phyloP scores from a whole-genome alignment of 1,140 invertebrate genomes.

The Hypothenemus hampei region DNA sequence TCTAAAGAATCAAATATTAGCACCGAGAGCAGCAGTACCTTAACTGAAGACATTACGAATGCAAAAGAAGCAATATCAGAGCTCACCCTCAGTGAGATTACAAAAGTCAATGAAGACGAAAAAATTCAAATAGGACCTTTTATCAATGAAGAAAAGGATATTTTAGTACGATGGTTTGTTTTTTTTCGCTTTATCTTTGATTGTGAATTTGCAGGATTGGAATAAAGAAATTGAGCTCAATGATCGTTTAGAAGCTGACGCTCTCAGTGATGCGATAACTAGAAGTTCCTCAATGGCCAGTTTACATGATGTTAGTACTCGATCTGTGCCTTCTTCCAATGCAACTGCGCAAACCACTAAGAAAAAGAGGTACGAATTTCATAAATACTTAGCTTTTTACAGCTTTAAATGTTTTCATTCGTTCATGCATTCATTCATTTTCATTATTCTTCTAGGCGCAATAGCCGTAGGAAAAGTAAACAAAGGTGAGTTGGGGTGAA shows the following conservation, averaged over 20 bases:
- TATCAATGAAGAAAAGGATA: background rate
- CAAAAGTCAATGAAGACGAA: background rate
- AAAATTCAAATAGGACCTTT: background rate
- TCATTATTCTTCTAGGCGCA: slow-evolving; percentile 32
- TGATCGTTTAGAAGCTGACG: slow-evolving; percentile 48
- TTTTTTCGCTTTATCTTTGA: background rate
- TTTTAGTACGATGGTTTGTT: background rate
- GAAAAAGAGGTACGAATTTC: slow-evolving; percentile 31
- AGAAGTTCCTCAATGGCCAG: slow-evolving; percentile 53
- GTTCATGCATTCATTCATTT: slow-evolving; percentile 6
- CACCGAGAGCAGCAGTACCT: background rate
- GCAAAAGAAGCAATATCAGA: background rate
- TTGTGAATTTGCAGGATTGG: slow-evolving; percentile 44
- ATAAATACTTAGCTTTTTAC: no score
- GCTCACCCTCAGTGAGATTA: background rate
- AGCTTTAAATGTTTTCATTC: background rate
- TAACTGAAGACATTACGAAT: background rate
- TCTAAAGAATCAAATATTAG: slow-evolving; percentile 5
- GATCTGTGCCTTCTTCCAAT: slow-evolving; percentile 27
- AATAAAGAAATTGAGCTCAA: slow-evolving; percentile 53
- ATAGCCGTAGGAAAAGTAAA: slow-evolving; percentile 26
- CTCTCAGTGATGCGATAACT: slow-evolving; percentile 47
- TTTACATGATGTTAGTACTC: slow-evolving; percentile 48
- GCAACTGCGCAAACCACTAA: slow-evolving; percentile 21
- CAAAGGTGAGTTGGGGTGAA: slow-evolving; percentile 24